Conservation (phyloP, 2,113 vertebrate genomes). For the Eptesicus fuscus region DNA sequence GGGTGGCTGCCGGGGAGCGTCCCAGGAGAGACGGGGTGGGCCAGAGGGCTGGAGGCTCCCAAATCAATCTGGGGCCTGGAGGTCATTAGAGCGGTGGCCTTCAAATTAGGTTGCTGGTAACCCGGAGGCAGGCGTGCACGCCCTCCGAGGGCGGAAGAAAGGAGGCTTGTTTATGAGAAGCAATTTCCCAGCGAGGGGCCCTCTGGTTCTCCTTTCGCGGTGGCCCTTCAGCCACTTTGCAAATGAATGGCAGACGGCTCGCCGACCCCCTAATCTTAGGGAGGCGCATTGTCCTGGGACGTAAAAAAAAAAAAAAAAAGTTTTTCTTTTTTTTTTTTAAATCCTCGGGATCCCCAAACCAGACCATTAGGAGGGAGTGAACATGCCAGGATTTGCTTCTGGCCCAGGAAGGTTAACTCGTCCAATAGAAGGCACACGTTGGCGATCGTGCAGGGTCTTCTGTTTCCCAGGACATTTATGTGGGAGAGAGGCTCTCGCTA, state of each 20-base stretch:
- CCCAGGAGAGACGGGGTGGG: neutral
- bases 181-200: neutral
- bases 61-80: slow-evolving; percentile 33
- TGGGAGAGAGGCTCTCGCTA: neutral
- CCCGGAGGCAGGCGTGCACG: neutral
- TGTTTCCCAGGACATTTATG: too few species aligned
- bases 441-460: neutral
- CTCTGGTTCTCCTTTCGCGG: neutral
- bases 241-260: neutral
- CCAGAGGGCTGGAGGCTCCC: slow-evolving; percentile 44
- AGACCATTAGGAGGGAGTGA: neutral
- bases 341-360: neutral
- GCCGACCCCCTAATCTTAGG: neutral
- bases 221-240: neutral
- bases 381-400: neutral
- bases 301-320: neutral
- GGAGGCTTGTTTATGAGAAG: neutral
- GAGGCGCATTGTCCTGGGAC: neutral
- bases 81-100: slow-evolving; percentile 31
- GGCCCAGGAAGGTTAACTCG: neutral
- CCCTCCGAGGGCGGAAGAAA: neutral
- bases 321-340: too few species aligned
- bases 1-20: slow-evolving; percentile 21
- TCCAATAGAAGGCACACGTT: neutral
- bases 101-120: neutral